Evolutionary conservation across 2,888 invertebrate species (phyloP).

Genomic region (Nudaria mundana): DNA sequence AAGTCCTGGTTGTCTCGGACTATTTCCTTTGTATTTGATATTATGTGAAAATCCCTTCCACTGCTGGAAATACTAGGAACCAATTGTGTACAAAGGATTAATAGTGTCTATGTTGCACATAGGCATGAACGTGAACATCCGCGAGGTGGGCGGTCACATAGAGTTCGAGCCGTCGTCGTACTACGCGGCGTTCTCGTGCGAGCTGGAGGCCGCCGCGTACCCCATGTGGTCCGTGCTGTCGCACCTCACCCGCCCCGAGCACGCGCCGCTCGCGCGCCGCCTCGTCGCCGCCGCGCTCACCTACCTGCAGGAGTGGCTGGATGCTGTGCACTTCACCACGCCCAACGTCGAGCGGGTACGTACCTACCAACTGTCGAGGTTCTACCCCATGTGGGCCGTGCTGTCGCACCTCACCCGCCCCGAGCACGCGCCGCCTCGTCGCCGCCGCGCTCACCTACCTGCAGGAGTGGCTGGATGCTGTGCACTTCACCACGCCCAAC

Average conservation of each 20-base stretch:
- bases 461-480: conserved; percentile 94
- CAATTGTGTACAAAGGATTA: too few relatives aligned
- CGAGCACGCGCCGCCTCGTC: conserved; percentile 87
- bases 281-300: conserved; percentile 88
- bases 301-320: conserved; percentile 93
- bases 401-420: background rate
- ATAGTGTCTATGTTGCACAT: conserved; percentile 3
- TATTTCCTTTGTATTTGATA: too few relatives aligned
- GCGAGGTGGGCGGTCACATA: conserved; percentile 94
- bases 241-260: conserved; percentile 88
- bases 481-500: conserved; percentile 84
- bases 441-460: conserved; percentile 88
- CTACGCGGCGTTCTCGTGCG: conserved; percentile 98
- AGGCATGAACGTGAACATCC: conserved; percentile 98
- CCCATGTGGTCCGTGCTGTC: conserved; percentile 98
- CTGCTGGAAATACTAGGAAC: too few relatives aligned
- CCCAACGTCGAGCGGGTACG: conserved; percentile 75
- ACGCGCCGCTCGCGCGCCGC: conserved; percentile 87
- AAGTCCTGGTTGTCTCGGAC: too few relatives aligned
- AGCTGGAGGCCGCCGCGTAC: conserved; percentile 97
- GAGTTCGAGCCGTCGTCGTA: conserved; percentile 98
- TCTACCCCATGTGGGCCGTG: background rate
- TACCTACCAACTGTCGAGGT: conserved; percentile 40
- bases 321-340: conserved; percentile 88
- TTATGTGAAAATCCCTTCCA: too few relatives aligned